phyloP scores from a whole-genome alignment of 1,140 invertebrate species.

The Apolygus lucorum region DNA sequence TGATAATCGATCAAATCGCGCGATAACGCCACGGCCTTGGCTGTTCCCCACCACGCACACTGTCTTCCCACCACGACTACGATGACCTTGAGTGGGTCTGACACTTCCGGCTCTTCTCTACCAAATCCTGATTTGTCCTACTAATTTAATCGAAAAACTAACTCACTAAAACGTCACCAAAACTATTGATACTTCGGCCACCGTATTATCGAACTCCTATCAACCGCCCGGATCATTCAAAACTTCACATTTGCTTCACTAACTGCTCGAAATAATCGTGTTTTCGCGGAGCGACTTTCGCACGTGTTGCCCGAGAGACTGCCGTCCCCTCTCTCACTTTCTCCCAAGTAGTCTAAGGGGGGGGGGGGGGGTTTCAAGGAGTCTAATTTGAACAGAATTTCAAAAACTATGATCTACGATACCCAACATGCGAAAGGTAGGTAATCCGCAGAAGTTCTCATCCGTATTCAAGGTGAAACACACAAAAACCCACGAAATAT shows the following conservation, averaged over 20 bases:
- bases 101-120: background rate
- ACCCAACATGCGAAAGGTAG: too few species aligned
- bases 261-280: background rate
- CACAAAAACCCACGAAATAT: too few species aligned
- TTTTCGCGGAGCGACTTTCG: background rate
- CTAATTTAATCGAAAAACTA: background rate
- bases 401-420: too few species aligned
- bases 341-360: too few species aligned
- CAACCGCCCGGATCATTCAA: background rate
- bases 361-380: too few species aligned
- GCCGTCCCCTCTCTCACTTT: too few species aligned
- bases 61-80: background rate
- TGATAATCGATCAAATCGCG: too few species aligned
- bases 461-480: too few species aligned
- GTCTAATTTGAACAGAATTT: too few species aligned
- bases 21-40: background rate
- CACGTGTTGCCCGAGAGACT: background rate
- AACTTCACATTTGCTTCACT: background rate
- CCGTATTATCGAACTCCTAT: background rate
- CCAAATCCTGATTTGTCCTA: background rate
- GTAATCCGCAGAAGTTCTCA: too few species aligned
- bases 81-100: background rate
- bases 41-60: background rate
- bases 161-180: background rate
- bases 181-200: background rate